Evolutionary conservation across 2,113 vertebrate genomes (phyloP), one percentile per base, ranked within the genome.

Genomic region (Lasiurus cinereus): DNA sequence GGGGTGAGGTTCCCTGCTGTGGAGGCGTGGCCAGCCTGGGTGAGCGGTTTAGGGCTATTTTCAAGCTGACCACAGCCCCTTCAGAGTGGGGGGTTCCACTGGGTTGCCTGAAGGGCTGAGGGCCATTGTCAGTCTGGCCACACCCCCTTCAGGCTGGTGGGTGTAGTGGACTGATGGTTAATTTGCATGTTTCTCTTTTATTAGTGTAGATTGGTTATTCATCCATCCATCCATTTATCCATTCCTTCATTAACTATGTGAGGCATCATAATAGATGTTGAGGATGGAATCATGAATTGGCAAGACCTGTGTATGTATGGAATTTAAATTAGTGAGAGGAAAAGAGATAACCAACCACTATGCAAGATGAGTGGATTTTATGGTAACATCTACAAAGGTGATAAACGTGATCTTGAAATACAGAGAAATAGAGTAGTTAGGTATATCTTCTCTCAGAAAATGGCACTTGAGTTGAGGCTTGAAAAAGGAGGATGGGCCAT

Each of bases 391-490:
- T 50, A 79, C 33, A 29, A 59, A 70, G 29, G 1, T 46, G 73
- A 93, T 80, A 90, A 84, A 93, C 80, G 36, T 36, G 15, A 70
- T 33, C 12, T 69, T 95, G 73, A 94, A 96, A 85, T 52, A 93
- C 8, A 52, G 22, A 91, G n/a, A 77, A 48, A 76, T 66, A 76
- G 16, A 36, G 4, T 22, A 91, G 31, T 83, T 18, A 92, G 9
- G 9, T 59, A 59, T 24, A 59, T 59, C 22, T 59, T 59, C 22
- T 95, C 39, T 86, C 12, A 93, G 39, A 11, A 83, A 24, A 89
- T 69, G n/a, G 72, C 18, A 33, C 54, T 93, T 83, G 12, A 86
- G 13, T 14, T 88, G 50, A 89, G 18, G 85, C 22, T 88, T 82
- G 9, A 21, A 72, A 52, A 82, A 88, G 50, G 43, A 85, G 2